A percentile compares a stretch with the other conserved stretches of the same genome.
These are phyloP conservation scores for Sciurus vulgaris DNA, from an alignment of 2,797 vertebrate species.

Conservation along the genomic window DNA sequence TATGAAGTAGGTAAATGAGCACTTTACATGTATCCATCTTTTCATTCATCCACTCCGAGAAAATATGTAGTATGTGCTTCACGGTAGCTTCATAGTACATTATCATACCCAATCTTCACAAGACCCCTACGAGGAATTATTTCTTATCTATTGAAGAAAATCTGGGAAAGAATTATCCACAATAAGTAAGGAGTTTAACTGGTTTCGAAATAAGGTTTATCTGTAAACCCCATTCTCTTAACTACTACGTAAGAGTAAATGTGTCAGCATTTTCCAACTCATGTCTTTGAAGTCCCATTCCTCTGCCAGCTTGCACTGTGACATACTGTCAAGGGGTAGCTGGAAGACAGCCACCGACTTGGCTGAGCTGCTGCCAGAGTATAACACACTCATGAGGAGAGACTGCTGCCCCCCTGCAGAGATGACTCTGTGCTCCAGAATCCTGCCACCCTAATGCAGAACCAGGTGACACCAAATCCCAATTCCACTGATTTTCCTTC, in stretches of 20 bases:
- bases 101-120: background rate
- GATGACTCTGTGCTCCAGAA: background rate
- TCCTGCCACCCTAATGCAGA: constrained; percentile 42
- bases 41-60: background rate
- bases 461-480: constrained; percentile 33
- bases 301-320: background rate
- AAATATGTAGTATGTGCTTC: background rate
- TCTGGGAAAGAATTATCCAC: background rate
- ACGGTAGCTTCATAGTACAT: background rate
- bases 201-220: background rate
- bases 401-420: background rate
- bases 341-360: background rate
- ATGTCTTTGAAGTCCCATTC: background rate
- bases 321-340: background rate
- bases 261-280: constrained; percentile 3
- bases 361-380: background rate
- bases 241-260: background rate
- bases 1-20: background rate
- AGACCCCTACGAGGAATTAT: background rate
- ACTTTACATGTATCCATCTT: background rate
- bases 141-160: background rate
- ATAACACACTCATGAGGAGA: background rate
- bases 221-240: background rate
- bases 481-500: constrained; percentile 32
- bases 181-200: background rate